A percentile compares a stretch with the other conserved stretches of the same genome.
These are phyloP conservation scores for Diaperis boleti DNA, from an alignment of 2,888 invertebrate species.

Conservation along the genomic window DNA sequence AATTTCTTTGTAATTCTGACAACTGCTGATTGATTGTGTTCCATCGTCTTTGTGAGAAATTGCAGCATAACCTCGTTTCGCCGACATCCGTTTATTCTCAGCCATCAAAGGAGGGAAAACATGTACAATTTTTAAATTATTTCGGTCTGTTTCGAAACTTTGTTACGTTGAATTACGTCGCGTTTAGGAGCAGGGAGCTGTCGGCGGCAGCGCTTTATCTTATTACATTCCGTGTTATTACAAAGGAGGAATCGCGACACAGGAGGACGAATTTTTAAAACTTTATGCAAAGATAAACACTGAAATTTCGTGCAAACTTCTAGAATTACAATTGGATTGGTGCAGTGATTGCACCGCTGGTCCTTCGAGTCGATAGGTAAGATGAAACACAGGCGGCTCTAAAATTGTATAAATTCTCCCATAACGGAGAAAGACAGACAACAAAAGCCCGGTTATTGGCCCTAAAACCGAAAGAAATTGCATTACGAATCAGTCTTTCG, in stretches of 20 bases:
- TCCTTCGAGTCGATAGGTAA: too few relatives aligned
- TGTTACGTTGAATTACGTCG: neutral
- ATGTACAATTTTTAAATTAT: neutral
- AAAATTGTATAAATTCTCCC: too few relatives aligned
- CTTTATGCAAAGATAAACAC: too few relatives aligned
- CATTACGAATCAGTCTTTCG: neutral
- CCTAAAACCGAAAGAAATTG: too few relatives aligned
- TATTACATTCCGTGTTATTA: neutral
- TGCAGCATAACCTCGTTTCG: slow-evolving; percentile 16
- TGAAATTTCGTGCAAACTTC: too few relatives aligned
- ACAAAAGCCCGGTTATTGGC: too few relatives aligned
- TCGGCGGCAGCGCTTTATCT: neutral
- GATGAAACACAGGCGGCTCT: too few relatives aligned
- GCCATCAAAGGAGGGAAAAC: neutral
- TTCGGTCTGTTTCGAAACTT: neutral
- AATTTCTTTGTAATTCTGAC: slow-evolving; percentile 22
- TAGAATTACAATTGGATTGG: too few relatives aligned
- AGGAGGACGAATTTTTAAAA: too few relatives aligned
- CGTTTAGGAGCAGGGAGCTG: neutral
- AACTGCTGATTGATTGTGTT: slow-evolving; percentile 20
- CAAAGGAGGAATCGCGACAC: neutral
- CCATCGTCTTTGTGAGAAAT: slow-evolving; percentile 20
- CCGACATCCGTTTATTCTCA: slow-evolving; percentile 17
- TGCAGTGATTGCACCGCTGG: too few relatives aligned
- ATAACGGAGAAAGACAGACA: too few relatives aligned